Percentiles rank a stretch among this genome's conserved stretches.
phyloP scores from a whole-genome alignment of 1,140 invertebrate species.

The Pteromalus puparum region DNA sequence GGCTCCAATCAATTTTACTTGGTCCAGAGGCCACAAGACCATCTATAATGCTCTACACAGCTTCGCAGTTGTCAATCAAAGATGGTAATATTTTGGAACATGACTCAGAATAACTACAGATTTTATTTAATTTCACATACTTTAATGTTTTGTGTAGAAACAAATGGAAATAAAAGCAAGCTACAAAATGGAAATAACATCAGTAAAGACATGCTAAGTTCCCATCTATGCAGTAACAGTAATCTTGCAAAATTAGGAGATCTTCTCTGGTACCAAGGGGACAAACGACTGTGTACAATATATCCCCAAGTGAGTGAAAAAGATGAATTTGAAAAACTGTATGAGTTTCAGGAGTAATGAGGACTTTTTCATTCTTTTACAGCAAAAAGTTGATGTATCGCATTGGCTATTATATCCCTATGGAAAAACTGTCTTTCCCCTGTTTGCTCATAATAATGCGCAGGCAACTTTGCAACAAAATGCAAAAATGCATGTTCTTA shows the following conservation, averaged over 20 bases:
- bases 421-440: constrained; percentile 75
- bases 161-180: constrained; percentile 55
- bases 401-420: constrained; percentile 75
- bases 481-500: constrained; percentile 71
- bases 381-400: constrained; percentile 74
- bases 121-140: constrained; percentile 24
- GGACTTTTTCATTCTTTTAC: constrained; percentile 56
- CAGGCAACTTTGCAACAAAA: constrained; percentile 58
- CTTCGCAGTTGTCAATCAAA: constrained; percentile 65
- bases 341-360: constrained; percentile 36
- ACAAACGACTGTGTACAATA: constrained; percentile 75
- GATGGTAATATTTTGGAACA: constrained; percentile 62
- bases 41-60: constrained; percentile 70
- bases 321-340: neutral
- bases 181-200: constrained; percentile 51
- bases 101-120: neutral
- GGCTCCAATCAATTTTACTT: constrained; percentile 60
- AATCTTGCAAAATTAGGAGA: constrained; percentile 75
- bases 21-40: constrained; percentile 58
- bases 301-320: constrained; percentile 71
- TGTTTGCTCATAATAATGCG: constrained; percentile 65
- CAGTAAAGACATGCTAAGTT: constrained; percentile 69
- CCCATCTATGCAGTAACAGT: constrained; percentile 75
- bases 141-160: constrained; percentile 55
- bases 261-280: constrained; percentile 75